These are phyloP conservation scores for Hypsopygia costalis DNA, from an alignment of 2,888 invertebrate species.

Conservation along the genomic window DNA sequence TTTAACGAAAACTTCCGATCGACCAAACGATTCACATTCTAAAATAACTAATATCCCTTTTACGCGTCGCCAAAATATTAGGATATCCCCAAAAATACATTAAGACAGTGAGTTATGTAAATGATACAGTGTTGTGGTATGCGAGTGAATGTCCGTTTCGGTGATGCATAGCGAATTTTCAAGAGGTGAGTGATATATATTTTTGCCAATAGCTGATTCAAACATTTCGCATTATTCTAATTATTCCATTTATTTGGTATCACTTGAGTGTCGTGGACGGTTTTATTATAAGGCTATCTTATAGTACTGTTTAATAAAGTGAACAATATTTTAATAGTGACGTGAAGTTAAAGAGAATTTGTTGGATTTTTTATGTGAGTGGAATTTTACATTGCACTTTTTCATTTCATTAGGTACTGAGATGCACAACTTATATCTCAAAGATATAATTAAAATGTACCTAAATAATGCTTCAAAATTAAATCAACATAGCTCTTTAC, in stretches of 20 bases:
- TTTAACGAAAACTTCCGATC: constrained; percentile 44
- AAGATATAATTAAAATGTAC: too few relatives aligned
- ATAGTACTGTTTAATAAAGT: too few relatives aligned
- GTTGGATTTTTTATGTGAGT: too few relatives aligned
- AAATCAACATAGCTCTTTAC: too few relatives aligned
- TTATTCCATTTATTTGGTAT: constrained; percentile 1
- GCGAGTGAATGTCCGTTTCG: constrained; percentile 1
- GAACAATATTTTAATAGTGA: too few relatives aligned
- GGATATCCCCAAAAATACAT: too few relatives aligned
- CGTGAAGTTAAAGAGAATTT: too few relatives aligned
- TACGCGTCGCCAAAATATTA: not conserved
- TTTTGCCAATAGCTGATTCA: constrained; percentile 8
- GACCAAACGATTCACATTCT: constrained; percentile 33
- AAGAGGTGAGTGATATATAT: constrained; percentile 8
- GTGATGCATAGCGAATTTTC: constrained; percentile 1
- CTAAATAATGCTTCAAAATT: too few relatives aligned
- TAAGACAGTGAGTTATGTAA: not conserved
- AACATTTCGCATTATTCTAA: not conserved
- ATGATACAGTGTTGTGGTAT: constrained; percentile 1
- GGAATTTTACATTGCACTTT: too few relatives aligned
- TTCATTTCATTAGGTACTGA: too few relatives aligned
- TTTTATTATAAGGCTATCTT: too few relatives aligned
- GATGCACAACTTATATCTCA: too few relatives aligned
- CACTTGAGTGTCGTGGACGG: not conserved
- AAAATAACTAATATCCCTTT: constrained; percentile 10